Base-by-base conservation (phyloP, 2,888 invertebrate species). In the Lepidochrysops patricia region DNA sequence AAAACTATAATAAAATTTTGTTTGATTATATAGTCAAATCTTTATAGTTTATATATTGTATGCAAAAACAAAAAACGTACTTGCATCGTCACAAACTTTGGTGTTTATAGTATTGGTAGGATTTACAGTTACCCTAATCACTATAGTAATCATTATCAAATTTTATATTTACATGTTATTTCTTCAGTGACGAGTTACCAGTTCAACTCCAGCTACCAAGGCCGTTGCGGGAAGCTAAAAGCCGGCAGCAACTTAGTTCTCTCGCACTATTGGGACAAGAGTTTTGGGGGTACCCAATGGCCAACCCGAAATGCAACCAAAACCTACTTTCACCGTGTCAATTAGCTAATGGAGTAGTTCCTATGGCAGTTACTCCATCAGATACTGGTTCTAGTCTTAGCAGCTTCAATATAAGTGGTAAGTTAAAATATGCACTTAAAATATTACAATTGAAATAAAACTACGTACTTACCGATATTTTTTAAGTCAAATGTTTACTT, bases 241-340 rank as follows among this genome's bases (percentile, higher is more conserved):
- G 96, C 74, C 93, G 97, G 48, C 96, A 97, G 78, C 96, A 97
- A 77, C 91, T 98, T 56, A 95, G 96, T 57, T 97, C 97, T 1
- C 87, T 98, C 59, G 97, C 98, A 5, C 90, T 98, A 65, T 89
- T 98, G 57, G 98, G 98, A 29, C 96, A 96, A 80, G 95, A 95
- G 78, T 95, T 95, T 80, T 95, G 95, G 95, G 91, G 93, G 61
- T 94, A 94, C 78, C 94, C 94, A 12, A 94, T 94, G 94, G 93
- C 94, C 6, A 93, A 93, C 76, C 92, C 94, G 2, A 92, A 92
- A 72, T 91, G 90, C 65, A 87, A 84, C 57, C 79, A 84, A 1
- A 82, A 77, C 64, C 68, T 81, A 35, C 72, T 83, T 32, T 85
- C 88, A 57, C 87, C 87, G 7, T 79, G 79, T 71, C 82, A 80